Evolutionary conservation across 1,140 invertebrate genomes (phyloP).

Genomic region (Parasteatoda tepidariorum): DNA sequence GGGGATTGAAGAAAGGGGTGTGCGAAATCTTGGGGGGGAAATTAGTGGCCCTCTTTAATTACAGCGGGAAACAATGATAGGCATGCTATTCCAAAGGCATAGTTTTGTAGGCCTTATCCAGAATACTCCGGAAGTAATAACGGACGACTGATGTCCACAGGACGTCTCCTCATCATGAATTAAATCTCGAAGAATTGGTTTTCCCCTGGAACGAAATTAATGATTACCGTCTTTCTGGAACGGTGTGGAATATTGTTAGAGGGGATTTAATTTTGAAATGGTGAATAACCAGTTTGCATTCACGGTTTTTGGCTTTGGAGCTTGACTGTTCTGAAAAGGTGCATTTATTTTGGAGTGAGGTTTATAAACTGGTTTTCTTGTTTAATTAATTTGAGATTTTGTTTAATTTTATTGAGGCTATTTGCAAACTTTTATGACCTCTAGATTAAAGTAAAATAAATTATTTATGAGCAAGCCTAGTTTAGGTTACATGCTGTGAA

Average conservation of each 20-base stretch:
- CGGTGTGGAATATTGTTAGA: neutral
- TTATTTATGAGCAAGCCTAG: too few species aligned
- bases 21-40: neutral
- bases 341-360: too few species aligned
- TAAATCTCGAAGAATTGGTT: constrained; percentile 35
- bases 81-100: constrained; percentile 1
- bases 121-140: constrained; percentile 39
- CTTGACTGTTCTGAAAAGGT: too few species aligned
- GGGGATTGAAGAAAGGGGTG: neutral
- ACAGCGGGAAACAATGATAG: constrained; percentile 15
- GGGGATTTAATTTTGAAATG: constrained; percentile 16
- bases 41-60: constrained; percentile 30
- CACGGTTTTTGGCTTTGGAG: too few species aligned
- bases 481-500: too few species aligned
- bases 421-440: too few species aligned
- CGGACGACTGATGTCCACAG: constrained; percentile 14
- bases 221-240: neutral
- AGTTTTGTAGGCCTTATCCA: neutral
- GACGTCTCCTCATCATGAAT: constrained; percentile 18
- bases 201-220: constrained; percentile 17
- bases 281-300: too few species aligned
- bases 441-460: too few species aligned
- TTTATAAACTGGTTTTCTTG: too few species aligned
- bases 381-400: too few species aligned
- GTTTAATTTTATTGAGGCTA: too few species aligned